Base-by-base conservation (phyloP, 2,888 invertebrate genomes). In the Sericinus montela region DNA sequence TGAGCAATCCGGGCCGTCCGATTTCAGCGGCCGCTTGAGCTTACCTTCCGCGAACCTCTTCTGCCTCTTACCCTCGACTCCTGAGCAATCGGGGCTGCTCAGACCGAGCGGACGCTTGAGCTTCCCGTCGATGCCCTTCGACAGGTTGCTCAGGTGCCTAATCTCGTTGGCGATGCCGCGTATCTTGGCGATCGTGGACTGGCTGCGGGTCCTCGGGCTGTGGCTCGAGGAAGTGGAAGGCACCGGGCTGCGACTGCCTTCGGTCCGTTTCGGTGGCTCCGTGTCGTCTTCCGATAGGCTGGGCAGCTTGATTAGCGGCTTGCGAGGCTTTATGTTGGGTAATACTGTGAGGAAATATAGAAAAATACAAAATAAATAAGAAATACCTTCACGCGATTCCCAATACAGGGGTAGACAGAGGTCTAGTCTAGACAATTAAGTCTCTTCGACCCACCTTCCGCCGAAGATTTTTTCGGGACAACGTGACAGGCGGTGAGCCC, bases 241-340 rank as follows among this genome's bases (percentile, higher is more conserved):
- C 0, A 29, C 16, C 0, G 37, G 29, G 19, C 16, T 30, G 15
- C 5, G 7, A 3, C 5, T 14, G 5, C 14, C 16, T 1, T 30
- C 15, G 3, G n/a, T 32, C 51, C 72, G 72, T 0, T 62, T 36
- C 0, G 70, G 61, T 0, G 71, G 67, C 7, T 72, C 76, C 0
- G 57, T 48, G 7, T 68, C 70, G 3, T 72, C 73, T 48, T 82
- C 80, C 0, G 80, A 75, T 0, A 85, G 50, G 29, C 79, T 80
- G 0, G 88, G 87, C 10, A 86, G 62, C 10, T 79, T 82, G 54
- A 88, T 82, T 0, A 74, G 43, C 0, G 88, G 71, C 29, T 83
- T 85, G 0, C 88, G 65, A 0, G 86, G 87, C 49, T 84, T 83
- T 34, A 89, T 89, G 65, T 89, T 89, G n/a, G 86, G 76, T 1